Conservation (phyloP, 2,797 vertebrate genomes). For the Trachurus trachurus region DNA sequence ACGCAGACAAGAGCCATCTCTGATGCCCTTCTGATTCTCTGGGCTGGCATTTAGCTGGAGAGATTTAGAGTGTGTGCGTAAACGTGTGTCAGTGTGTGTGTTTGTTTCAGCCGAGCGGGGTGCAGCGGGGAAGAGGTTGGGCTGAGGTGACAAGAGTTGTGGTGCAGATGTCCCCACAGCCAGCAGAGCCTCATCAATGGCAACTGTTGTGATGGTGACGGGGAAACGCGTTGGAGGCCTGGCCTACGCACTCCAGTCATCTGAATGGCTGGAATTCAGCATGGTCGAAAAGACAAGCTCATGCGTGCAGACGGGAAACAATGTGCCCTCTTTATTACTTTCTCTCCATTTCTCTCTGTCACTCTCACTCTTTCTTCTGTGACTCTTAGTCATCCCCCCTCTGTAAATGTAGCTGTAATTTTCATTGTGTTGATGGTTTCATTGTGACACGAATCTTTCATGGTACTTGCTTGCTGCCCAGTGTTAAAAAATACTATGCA, state of each 20-base stretch:
- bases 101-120: slow-evolving; percentile 57
- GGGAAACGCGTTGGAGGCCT: slow-evolving; percentile 91
- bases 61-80: slow-evolving; percentile 53
- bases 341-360: slow-evolving; percentile 31
- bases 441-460: slow-evolving; percentile 13
- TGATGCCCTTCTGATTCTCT: slow-evolving; percentile 81
- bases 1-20: slow-evolving; percentile 79
- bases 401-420: slow-evolving; percentile 51
- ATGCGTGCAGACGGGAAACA: slow-evolving; percentile 89
- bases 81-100: slow-evolving; percentile 30
- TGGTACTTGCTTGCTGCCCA: neutral
- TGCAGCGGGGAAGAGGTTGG: slow-evolving; percentile 37
- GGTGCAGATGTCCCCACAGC: slow-evolving; percentile 87
- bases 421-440: slow-evolving; percentile 56
- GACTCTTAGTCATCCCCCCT: slow-evolving; percentile 51
- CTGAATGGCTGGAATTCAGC: slow-evolving; percentile 93
- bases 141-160: slow-evolving; percentile 81
- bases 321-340: slow-evolving; percentile 88
- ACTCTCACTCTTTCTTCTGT: slow-evolving; percentile 52
- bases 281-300: slow-evolving; percentile 87
- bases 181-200: slow-evolving; percentile 91
- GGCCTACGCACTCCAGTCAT: slow-evolving; percentile 91
- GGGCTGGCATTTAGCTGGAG: slow-evolving; percentile 78
- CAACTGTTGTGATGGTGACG: slow-evolving; percentile 90
- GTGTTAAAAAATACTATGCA: neutral